Base-by-base conservation (phyloP, 1,140 invertebrate species). In the Idris sp. region DNA sequence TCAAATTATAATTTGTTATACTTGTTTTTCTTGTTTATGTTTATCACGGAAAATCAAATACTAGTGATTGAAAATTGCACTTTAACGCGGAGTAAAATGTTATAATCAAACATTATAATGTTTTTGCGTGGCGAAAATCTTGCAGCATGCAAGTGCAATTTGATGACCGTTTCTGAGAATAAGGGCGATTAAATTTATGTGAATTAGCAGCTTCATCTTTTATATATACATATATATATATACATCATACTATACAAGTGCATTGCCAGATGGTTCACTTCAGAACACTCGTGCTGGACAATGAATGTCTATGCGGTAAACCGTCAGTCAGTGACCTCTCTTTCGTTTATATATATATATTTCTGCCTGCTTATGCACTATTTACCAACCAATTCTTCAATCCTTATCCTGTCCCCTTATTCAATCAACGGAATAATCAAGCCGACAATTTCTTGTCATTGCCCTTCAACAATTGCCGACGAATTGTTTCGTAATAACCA, bases 321-420 rank as follows among this genome's bases (percentile, higher is more conserved):
- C 41, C 40, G 56, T 64, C 68, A 72, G 68, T 72, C 68, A 72
- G 56, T 72, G 68, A 72, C 68, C 68, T 58, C 59, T 64, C 19
- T 19, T 53, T 64, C 56, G 43, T n/a, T n/a, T n/a, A n/a, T n/a
- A n/a, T n/a, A n/a, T n/a, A n/a, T 22, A 6, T 61, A 64, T 64
- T 64, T 72, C 59, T 58, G 58, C 41, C n/a, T n/a, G n/a, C 41
- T 67, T 67, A 38, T 36, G 10, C 38, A 22, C n/a, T n/a, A n/a
- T n/a, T n/a, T n/a, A 19, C 58, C 31, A 46, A 35, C 46, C 54
- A 53, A 69, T 69, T 69, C 53, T 59, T 69, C 36, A 49, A 56
- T 56, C 59, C 64, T 58, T 38, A n/a, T 6, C n/a, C 46, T 41
- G 44, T 10, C 54, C 54, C 46, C 26, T 69, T 58, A 56, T 56